Conservation (phyloP, 2,797 vertebrate species). For the Choloepus didactylus region DNA sequence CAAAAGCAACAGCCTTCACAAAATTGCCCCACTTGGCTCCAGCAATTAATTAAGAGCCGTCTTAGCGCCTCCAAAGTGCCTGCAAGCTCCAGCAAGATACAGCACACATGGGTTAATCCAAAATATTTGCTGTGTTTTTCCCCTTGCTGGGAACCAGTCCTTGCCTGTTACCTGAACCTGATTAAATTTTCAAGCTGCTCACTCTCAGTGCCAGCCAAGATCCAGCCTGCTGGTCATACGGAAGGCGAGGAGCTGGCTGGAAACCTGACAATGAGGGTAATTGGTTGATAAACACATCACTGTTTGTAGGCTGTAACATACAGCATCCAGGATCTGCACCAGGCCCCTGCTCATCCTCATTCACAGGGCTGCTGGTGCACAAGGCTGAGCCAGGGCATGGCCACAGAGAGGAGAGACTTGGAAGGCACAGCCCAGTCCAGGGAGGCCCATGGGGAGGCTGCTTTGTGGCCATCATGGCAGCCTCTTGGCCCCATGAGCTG, state of each 20-base stretch:
- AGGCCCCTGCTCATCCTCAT: background rate
- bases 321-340: background rate
- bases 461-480: background rate
- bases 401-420: background rate
- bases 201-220: slow-evolving; percentile 52
- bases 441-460: rapidly evolving
- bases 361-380: background rate
- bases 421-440: background rate
- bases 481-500: background rate
- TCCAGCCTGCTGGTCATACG: slow-evolving; percentile 46
- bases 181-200: slow-evolving; percentile 62
- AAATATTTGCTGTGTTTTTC: slow-evolving; percentile 83
- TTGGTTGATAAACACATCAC: rapidly evolving
- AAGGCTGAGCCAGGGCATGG: too few species aligned
- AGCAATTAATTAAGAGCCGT: slow-evolving; percentile 80
- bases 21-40: slow-evolving; percentile 80
- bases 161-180: slow-evolving; percentile 81
- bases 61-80: slow-evolving; percentile 71
- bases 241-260: background rate
- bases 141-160: slow-evolving; percentile 80
- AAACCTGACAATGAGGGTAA: background rate
- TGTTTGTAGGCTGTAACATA: background rate
- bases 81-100: slow-evolving; percentile 82
- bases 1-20: slow-evolving; percentile 36
- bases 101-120: slow-evolving; percentile 66